These are phyloP conservation scores for Hydrocynus forskahlii DNA, from an alignment of 2,797 vertebrate species.

Conservation along the genomic window DNA sequence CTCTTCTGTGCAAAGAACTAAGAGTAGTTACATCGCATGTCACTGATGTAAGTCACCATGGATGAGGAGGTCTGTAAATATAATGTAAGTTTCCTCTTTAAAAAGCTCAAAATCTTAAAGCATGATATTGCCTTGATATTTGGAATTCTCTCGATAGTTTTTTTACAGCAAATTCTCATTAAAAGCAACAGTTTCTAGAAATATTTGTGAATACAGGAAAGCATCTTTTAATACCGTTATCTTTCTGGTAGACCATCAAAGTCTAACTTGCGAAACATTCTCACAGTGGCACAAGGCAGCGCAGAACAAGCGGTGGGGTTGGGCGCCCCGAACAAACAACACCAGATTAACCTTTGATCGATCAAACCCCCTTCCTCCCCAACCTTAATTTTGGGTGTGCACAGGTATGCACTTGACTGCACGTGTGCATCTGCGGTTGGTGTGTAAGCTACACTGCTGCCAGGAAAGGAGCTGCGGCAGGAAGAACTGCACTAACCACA, in stretches of 20 bases:
- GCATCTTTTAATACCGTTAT: background rate
- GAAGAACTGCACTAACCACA: slow-evolving; percentile 52
- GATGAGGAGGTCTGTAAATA: too few relatives aligned
- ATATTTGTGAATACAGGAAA: too few relatives aligned
- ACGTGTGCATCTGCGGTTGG: slow-evolving; percentile 50
- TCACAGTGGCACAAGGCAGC: background rate
- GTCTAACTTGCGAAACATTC: background rate
- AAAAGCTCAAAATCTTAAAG: too few relatives aligned
- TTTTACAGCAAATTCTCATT: too few relatives aligned
- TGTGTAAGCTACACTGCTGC: slow-evolving; percentile 34
- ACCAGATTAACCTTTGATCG: slow-evolving; percentile 4
- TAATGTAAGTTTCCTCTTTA: too few relatives aligned
- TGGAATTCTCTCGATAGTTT: too few relatives aligned
- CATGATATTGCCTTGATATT: too few relatives aligned
- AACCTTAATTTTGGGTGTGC: slow-evolving; percentile 39
- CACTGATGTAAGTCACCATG: too few relatives aligned
- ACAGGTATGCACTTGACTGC: slow-evolving; percentile 41
- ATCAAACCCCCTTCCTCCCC: background rate
- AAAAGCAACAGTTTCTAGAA: too few relatives aligned
- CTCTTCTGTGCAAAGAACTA: too few relatives aligned
- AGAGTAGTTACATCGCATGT: too few relatives aligned
- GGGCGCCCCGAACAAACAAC: background rate
- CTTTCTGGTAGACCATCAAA: background rate
- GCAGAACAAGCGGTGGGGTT: background rate
- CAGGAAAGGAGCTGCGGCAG: slow-evolving; percentile 44